Evolutionary conservation across 2,888 invertebrate species (phyloP).

Genomic region (Mamestra brassicae): DNA sequence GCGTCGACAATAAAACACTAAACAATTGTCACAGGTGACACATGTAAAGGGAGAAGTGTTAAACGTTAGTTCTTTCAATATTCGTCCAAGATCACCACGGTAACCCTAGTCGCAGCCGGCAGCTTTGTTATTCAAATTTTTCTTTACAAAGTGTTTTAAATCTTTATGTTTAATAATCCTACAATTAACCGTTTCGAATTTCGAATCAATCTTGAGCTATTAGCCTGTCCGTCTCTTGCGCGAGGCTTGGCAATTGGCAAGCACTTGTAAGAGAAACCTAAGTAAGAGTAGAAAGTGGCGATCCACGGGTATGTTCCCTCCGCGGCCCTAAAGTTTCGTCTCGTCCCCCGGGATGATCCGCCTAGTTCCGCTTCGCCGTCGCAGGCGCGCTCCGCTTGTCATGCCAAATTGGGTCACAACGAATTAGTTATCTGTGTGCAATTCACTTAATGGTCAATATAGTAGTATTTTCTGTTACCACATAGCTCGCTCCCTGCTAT

Average conservation of each 20-base stretch:
- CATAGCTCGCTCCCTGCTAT: constrained; percentile 58
- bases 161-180: constrained; percentile 36
- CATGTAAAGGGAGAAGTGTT: constrained; percentile 12
- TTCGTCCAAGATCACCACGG: constrained; percentile 5
- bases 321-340: constrained; percentile 78
- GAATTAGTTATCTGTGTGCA: constrained; percentile 82
- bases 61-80: constrained; percentile 27
- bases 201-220: constrained; percentile 40
- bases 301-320: constrained; percentile 72
- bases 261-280: constrained; percentile 62
- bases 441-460: constrained; percentile 78
- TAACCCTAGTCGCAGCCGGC: background rate
- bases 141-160: constrained; percentile 9
- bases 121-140: constrained; percentile 45
- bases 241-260: constrained; percentile 40
- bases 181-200: constrained; percentile 38
- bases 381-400: constrained; percentile 78
- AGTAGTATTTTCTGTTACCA: constrained; percentile 66
- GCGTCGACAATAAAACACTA: constrained; percentile 37
- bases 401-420: constrained; percentile 84
- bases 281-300: constrained; percentile 61
- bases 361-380: constrained; percentile 77
- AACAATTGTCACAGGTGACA: constrained; percentile 48
- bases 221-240: constrained; percentile 1
- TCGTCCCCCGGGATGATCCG: constrained; percentile 80